Evolutionary conservation across 2,113 vertebrate genomes (phyloP), one percentile per base, ranked within the genome.

Genomic region (Sardina pilchardus): DNA sequence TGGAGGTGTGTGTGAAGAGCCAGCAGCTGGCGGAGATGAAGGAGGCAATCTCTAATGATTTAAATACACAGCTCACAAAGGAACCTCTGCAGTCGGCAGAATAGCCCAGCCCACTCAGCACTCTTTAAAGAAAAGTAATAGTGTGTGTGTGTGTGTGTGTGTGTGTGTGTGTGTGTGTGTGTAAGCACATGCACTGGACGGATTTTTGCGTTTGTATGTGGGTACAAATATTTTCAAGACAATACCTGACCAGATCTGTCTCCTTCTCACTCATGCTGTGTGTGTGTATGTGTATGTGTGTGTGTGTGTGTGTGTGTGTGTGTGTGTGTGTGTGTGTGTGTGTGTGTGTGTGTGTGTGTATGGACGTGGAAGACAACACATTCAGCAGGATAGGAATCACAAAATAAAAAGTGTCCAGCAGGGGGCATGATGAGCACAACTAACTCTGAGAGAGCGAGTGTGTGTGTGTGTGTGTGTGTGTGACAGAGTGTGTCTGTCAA

Each of bases 61-160:
- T 88, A 87, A 90, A 87, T 89, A 47, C 90, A 83, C 82, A 42
- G 87, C 83, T 87, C 47, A 84, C 86, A 82, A 87, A 93, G 89
- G 48, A 88, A 87, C 78, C 83, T 83, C 84, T 71, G 82, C 86
- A 34, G 75, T 91, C 89, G 88, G 92, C 90, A 92, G 91, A 91
- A 92, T 91, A 87, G 85, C 56, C 86, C 34, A 93, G 93, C 91
- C 71, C 75, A 88, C 88, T 94, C 93, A 93, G 92, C 92, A 90
- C 82, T 86, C 85, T 90, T 91, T 87, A 91, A 84, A 82, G 83
- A 92, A 89, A 85, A 84, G 88, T 85, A 83, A 89, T 82, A 75
- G 21, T 87, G 53, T n/a, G 85, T 47, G 85, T 43, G 42, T n/a
- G n/a, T n/a, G n/a, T n/a, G n/a, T n/a, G n/a, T n/a, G n/a, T n/a